phyloP scores from a whole-genome alignment of 1,140 invertebrate species.

The Apis cerana region DNA sequence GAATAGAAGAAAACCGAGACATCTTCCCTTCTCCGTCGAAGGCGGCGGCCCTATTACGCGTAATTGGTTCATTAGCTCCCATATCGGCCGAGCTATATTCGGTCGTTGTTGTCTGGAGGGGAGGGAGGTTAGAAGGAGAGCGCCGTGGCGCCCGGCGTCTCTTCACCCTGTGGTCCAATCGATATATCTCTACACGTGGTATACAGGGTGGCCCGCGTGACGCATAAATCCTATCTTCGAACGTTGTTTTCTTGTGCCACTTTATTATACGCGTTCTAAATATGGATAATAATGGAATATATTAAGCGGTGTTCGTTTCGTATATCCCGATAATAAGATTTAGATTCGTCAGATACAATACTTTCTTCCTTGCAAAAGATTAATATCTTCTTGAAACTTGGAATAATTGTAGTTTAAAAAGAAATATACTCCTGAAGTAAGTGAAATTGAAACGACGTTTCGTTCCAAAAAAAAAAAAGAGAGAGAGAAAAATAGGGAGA shows the following conservation, averaged over 20 bases:
- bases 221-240: neutral
- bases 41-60: slow-evolving; percentile 62
- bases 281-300: no score
- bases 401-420: no score
- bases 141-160: slow-evolving; percentile 52
- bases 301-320: no score
- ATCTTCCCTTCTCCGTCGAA: slow-evolving; percentile 57
- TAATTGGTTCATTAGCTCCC: slow-evolving; percentile 69
- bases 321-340: no score
- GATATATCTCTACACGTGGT: slow-evolving; percentile 39
- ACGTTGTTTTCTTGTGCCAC: neutral
- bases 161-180: slow-evolving; percentile 52
- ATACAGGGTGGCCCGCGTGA: slow-evolving; percentile 1
- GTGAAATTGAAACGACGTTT: no score
- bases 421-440: no score
- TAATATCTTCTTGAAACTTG: no score
- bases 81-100: slow-evolving; percentile 60
- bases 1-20: slow-evolving; percentile 54
- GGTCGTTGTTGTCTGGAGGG: slow-evolving; percentile 54
- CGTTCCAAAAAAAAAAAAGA: no score
- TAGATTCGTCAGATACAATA: no score
- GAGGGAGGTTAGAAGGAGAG: slow-evolving; percentile 38
- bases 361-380: no score
- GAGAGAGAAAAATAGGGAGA: no score
- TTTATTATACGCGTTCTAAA: neutral